Conservation (phyloP, 2,888 invertebrate genomes). For the Gastrophysa polygoni region DNA sequence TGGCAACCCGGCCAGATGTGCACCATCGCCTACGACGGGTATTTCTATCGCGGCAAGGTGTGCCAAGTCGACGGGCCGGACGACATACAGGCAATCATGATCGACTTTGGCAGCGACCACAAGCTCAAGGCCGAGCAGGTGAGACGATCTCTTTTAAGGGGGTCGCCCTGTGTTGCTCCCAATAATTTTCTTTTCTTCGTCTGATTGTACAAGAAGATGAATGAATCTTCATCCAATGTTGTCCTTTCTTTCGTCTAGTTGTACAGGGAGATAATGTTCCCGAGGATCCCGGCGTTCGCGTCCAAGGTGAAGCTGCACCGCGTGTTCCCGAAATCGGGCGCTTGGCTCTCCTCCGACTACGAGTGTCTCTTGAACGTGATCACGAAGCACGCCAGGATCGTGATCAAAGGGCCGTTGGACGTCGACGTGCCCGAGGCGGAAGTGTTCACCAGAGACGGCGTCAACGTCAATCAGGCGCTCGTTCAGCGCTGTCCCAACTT, state of each 20-base stretch:
- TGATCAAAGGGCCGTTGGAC: slow-evolving; percentile 52
- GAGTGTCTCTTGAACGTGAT: slow-evolving; percentile 67
- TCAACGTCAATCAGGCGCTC: slow-evolving; percentile 58
- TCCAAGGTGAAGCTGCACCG: slow-evolving; percentile 65
- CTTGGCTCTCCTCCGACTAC: slow-evolving; percentile 63
- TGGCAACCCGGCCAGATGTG: slow-evolving; percentile 73
- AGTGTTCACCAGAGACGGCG: slow-evolving; percentile 37
- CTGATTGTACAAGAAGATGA: too few species aligned
- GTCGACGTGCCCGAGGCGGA: slow-evolving; percentile 43
- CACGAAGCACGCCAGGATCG: slow-evolving; percentile 60
- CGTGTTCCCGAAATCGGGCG: slow-evolving; percentile 52
- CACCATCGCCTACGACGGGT: slow-evolving; percentile 70
- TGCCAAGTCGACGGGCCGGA: slow-evolving; percentile 46
- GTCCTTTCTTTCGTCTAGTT: slow-evolving; percentile 50
- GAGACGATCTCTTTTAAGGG: too few species aligned
- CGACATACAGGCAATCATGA: slow-evolving; percentile 67
- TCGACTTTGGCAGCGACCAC: slow-evolving; percentile 86
- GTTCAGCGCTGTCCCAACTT: slow-evolving; percentile 49
- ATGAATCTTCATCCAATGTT: too few species aligned
- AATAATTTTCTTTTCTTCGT: too few species aligned
- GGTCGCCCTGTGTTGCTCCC: too few species aligned
- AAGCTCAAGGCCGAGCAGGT: slow-evolving; percentile 60
- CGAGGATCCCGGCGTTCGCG: slow-evolving; percentile 71
- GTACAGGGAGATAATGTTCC: slow-evolving; percentile 66
- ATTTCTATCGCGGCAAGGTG: slow-evolving; percentile 75